Conservation (phyloP, 30 jellyfish, hydroid and myxozoan genomes). For the Hydractinia symbiolongicarpus region DNA sequence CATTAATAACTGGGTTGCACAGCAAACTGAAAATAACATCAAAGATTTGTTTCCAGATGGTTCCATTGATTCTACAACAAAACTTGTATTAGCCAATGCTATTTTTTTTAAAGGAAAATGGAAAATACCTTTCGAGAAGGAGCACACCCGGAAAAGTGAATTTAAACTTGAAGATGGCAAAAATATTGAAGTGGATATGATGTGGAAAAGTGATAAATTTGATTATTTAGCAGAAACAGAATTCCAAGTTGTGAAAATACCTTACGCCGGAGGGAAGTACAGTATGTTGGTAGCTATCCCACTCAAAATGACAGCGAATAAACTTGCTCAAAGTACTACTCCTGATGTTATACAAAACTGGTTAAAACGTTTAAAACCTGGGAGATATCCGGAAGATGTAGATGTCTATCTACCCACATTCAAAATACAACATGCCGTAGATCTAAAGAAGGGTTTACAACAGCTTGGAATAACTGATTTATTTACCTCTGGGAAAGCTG, state of each 20-base stretch:
- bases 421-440: slow-evolving; percentile 33
- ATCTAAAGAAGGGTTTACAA: slow-evolving; percentile 23
- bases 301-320: slow-evolving; percentile 22
- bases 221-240: slow-evolving; percentile 16
- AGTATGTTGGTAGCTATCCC: slow-evolving; percentile 61
- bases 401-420: slow-evolving; percentile 48
- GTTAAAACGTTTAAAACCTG: neutral
- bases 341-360: neutral
- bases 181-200: slow-evolving; percentile 36
- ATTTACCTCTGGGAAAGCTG: slow-evolving; percentile 50
- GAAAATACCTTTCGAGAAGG: slow-evolving; percentile 34
- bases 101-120: slow-evolving; percentile 70
- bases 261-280: slow-evolving; percentile 52
- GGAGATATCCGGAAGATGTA: neutral
- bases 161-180: slow-evolving; percentile 28
- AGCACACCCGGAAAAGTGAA: slow-evolving; percentile 18
- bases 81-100: slow-evolving; percentile 71
- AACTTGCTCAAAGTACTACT: slow-evolving; percentile 13
- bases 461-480: slow-evolving; percentile 51
- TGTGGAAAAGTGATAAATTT: slow-evolving; percentile 32
- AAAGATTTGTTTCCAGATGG: slow-evolving; percentile 44
- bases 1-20: slow-evolving; percentile 62
- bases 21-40: slow-evolving; percentile 45
- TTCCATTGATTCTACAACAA: slow-evolving; percentile 30
- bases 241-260: slow-evolving; percentile 37